These are phyloP conservation scores for Seriola dumerili DNA, from an alignment of 2,113 vertebrate genomes.

Conservation along the genomic window DNA sequence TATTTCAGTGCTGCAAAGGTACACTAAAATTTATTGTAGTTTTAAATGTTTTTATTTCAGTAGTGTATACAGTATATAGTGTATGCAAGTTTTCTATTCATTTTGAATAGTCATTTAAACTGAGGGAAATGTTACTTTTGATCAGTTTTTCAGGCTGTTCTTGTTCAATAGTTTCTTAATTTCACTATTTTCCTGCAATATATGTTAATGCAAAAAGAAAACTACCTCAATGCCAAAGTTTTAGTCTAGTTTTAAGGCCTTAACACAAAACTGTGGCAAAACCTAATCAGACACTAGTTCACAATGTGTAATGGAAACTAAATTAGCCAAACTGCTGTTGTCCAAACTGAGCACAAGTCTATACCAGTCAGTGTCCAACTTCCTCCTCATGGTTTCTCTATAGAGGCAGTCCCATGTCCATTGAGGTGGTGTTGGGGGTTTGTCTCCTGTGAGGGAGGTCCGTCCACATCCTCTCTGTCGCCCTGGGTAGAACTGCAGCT, in stretches of 20 bases:
- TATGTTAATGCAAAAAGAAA: not conserved
- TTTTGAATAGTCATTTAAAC: not conserved
- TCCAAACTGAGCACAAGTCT: slow-evolving; percentile 4
- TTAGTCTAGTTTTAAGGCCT: slow-evolving; percentile 9
- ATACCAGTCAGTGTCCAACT: not conserved
- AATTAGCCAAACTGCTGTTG: not conserved
- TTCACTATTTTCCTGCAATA: not conserved
- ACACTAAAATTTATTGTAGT: not conserved
- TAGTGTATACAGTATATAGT: not conserved
- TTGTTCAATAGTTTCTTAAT: not conserved
- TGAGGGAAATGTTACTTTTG: not conserved
- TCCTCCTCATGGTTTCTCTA: slow-evolving; percentile 67
- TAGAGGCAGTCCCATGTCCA: slow-evolving; percentile 84
- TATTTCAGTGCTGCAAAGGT: slow-evolving; percentile 9
- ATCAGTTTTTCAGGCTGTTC: not conserved
- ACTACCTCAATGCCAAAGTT: not conserved
- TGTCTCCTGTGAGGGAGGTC: slow-evolving; percentile 78
- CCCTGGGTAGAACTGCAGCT: slow-evolving; percentile 80
- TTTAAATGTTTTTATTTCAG: not conserved
- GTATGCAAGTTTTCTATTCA: not conserved
- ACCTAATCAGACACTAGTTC: not conserved
- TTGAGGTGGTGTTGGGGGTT: slow-evolving; percentile 86
- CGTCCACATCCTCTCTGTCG: slow-evolving; percentile 75
- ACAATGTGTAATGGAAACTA: slow-evolving; percentile 10
- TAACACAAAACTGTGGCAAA: not conserved